phyloP scores from a whole-genome alignment of 2,113 vertebrate genomes.

The Nycticebus coucang region DNA sequence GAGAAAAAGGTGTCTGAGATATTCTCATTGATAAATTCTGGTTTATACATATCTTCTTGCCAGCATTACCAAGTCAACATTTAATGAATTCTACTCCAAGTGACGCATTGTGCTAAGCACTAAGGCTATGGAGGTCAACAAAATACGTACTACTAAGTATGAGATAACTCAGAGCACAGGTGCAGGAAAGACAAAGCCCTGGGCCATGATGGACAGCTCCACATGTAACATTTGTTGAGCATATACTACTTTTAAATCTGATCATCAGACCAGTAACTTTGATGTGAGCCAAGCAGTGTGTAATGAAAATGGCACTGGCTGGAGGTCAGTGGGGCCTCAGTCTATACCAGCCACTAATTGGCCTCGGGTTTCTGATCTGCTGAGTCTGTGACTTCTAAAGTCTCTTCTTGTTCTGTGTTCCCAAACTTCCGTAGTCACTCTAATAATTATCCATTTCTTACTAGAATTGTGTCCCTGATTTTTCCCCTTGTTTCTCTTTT shows the following conservation, averaged over 20 bases:
- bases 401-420: background rate
- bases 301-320: background rate
- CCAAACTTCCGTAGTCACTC: background rate
- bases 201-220: background rate
- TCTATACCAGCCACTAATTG: background rate
- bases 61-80: background rate
- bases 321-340: background rate
- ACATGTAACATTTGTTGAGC: background rate
- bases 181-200: background rate
- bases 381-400: background rate
- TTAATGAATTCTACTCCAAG: background rate
- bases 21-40: background rate
- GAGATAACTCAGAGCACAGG: background rate
- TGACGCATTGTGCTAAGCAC: background rate
- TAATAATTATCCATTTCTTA: background rate
- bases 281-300: background rate
- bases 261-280: background rate
- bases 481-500: slow-evolving; percentile 55
- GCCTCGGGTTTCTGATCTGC: background rate
- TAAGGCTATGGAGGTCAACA: background rate
- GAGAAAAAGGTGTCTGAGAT: background rate
- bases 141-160: background rate
- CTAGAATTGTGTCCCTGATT: background rate
- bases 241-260: background rate
- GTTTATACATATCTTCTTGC: background rate